A percentile compares a stretch with the other conserved stretches of the same genome.
phyloP scores from a whole-genome alignment of 2,797 vertebrate species.

The Clangula hyemalis region DNA sequence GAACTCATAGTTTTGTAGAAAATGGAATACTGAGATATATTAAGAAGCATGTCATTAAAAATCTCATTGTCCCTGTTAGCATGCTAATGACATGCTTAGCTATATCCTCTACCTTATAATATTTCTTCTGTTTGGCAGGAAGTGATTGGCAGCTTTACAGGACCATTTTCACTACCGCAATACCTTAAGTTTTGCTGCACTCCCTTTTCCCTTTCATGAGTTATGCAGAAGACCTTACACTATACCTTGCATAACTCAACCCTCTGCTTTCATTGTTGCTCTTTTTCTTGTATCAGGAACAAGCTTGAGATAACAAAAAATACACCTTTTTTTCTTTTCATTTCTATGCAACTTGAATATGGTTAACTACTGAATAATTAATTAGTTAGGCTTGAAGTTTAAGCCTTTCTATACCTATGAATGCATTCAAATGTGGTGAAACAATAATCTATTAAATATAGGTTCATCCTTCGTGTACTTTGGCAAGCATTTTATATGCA shows the following conservation, averaged over 20 bases:
- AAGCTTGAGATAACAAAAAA: neutral
- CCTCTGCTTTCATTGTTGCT: neutral
- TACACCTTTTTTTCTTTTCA: neutral
- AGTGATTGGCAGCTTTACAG: neutral
- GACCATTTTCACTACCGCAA: neutral
- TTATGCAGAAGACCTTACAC: accelerated
- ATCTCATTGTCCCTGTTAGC: neutral
- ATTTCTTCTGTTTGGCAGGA: neutral
- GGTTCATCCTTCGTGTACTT: neutral
- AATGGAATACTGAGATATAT: neutral
- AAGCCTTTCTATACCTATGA: neutral
- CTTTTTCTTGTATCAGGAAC: neutral
- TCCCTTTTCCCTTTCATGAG: neutral
- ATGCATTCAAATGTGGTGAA: neutral
- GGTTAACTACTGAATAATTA: neutral
- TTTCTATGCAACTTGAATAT: neutral
- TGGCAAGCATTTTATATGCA: neutral
- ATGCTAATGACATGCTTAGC: neutral
- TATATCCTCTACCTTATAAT: neutral
- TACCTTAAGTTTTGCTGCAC: neutral
- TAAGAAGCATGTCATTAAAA: neutral
- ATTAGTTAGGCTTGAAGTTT: neutral
- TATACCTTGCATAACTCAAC: neutral
- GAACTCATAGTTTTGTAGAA: neutral
- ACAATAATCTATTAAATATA: neutral